A percentile compares a stretch with the other conserved stretches of the same genome.
Conservation (phyloP, 2,888 invertebrate species). For the Bursaphelenchus okinawaensis region DNA sequence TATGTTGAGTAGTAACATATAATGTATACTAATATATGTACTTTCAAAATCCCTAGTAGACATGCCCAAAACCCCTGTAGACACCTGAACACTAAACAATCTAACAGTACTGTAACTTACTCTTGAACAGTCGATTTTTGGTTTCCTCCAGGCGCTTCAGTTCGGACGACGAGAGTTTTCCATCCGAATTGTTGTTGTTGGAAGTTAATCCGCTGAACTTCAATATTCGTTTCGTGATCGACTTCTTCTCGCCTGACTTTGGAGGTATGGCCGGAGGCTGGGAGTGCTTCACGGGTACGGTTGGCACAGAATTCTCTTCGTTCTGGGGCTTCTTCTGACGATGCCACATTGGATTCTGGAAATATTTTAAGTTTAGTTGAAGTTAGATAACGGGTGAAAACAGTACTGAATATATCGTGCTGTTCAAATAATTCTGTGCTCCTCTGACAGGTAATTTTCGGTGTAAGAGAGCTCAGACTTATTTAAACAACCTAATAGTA, state of each 20-base stretch:
- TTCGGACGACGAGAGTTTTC: constrained; percentile 1
- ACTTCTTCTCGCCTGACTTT: constrained; percentile 13
- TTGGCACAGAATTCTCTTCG: background rate
- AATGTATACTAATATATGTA: no score
- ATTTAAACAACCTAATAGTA: no score
- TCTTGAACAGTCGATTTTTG: constrained; percentile 16
- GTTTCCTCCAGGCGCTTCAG: constrained; percentile 17
- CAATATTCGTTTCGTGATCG: constrained; percentile 12
- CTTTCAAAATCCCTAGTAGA: no score
- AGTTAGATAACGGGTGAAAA: no score
- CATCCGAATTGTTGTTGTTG: background rate
- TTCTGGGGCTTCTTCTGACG: background rate
- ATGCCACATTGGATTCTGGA: background rate
- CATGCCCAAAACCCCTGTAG: no score
- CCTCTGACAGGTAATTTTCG: no score
- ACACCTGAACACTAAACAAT: no score
- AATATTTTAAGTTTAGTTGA: background rate
- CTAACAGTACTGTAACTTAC: background rate
- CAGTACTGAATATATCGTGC: no score
- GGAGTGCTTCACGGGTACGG: background rate
- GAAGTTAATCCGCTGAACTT: constrained; percentile 11
- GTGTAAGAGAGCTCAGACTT: no score
- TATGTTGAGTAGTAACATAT: no score
- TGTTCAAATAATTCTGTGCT: no score
- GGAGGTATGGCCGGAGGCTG: background rate